Conservation (phyloP, 2,113 vertebrate species). For the Podocnemis expansa region DNA sequence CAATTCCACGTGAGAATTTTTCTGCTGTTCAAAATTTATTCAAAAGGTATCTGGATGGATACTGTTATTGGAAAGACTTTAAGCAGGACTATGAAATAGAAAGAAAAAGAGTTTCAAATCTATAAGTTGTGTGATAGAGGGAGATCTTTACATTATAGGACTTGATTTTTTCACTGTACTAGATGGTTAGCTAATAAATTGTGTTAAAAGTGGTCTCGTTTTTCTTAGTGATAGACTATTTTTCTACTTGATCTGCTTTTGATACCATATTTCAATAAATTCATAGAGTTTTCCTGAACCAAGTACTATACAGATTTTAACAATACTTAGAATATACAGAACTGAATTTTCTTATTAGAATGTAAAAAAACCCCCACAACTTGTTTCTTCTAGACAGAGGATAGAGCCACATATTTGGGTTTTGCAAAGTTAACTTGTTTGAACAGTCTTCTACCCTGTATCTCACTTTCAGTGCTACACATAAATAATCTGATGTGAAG, state of each 20-base stretch:
- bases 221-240: background rate
- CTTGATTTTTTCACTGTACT: accelerated
- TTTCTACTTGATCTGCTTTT: background rate
- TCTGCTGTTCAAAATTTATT: background rate
- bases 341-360: background rate
- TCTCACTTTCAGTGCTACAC: background rate
- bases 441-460: background rate
- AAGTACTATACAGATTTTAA: background rate
- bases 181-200: accelerated
- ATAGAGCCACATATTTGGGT: background rate
- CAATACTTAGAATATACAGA: background rate
- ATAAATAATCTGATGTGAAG: conserved; percentile 24
- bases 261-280: background rate
- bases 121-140: accelerated
- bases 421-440: background rate
- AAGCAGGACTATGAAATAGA: background rate
- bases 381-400: background rate
- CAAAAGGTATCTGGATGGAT: background rate
- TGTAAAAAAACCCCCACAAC: background rate
- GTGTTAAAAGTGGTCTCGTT: background rate
- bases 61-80: accelerated
- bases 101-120: accelerated
- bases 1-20: background rate
- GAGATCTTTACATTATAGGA: accelerated
- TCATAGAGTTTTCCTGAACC: background rate